Percentiles rank a stretch among this genome's conserved stretches.
Conservation (phyloP, 2,888 invertebrate genomes). For the Junonia oenone region DNA sequence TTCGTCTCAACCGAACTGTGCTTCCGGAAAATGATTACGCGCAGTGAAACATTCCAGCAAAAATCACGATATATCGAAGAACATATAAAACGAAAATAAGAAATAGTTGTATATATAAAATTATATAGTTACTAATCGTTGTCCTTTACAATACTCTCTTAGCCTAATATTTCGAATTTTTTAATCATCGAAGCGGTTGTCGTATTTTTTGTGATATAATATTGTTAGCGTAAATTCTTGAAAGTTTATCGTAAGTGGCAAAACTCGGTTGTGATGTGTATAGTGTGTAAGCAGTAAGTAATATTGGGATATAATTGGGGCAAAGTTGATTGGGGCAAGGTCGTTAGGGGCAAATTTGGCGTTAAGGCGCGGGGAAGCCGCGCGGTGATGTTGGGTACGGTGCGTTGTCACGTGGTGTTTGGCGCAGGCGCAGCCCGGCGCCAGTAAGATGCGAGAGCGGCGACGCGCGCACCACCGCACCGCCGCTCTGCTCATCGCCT, state of each 20-base stretch:
- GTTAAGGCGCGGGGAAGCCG: slow-evolving; percentile 50
- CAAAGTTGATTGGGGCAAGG: slow-evolving; percentile 14
- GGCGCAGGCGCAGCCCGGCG: slow-evolving; percentile 74
- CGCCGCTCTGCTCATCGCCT: slow-evolving; percentile 68
- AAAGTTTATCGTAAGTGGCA: slow-evolving; percentile 57
- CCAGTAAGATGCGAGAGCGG: slow-evolving; percentile 78
- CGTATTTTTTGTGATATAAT: slow-evolving; percentile 76
- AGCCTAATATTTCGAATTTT: slow-evolving; percentile 55
- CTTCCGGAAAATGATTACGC: slow-evolving; percentile 59
- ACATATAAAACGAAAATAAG: slow-evolving; percentile 32
- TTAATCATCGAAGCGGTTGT: slow-evolving; percentile 77
- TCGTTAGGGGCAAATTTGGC: slow-evolving; percentile 28
- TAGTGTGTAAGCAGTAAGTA: slow-evolving; percentile 70
- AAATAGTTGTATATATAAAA: slow-evolving; percentile 36
- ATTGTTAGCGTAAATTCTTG: slow-evolving; percentile 31
- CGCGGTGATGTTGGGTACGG: slow-evolving; percentile 61
- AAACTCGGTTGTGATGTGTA: slow-evolving; percentile 79
- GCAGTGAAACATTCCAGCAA: slow-evolving; percentile 48
- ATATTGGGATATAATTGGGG: slow-evolving; percentile 21
- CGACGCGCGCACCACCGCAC: slow-evolving; percentile 67
- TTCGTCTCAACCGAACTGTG: slow-evolving; percentile 55
- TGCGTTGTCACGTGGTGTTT: slow-evolving; percentile 64
- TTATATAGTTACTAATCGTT: slow-evolving; percentile 43
- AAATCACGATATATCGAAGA: slow-evolving; percentile 37
- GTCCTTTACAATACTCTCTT: slow-evolving; percentile 47